phyloP scores from a whole-genome alignment of 2,797 vertebrate species.

The Gambelia wislizenii region DNA sequence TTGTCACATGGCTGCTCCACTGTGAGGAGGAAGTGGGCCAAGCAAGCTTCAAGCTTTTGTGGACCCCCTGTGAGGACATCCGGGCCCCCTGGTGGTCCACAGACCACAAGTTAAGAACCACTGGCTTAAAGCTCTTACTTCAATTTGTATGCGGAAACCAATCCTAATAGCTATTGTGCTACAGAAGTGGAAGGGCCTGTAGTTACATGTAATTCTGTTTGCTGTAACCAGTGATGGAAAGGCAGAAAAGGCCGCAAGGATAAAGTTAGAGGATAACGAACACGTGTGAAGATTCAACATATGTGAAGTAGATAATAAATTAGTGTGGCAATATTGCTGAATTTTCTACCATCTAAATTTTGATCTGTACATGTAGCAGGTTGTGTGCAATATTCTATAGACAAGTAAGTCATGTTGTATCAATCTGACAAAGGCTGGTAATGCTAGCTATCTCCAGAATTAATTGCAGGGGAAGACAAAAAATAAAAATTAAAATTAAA shows the following conservation, averaged over 20 bases:
- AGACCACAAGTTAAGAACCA: no score
- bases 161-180: neutral
- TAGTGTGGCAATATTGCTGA: neutral
- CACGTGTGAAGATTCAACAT: neutral
- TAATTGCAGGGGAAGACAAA: slow-evolving; percentile 24
- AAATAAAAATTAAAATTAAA: no score
- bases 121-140: neutral
- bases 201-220: neutral
- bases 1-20: no score
- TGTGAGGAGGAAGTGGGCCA: no score
- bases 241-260: neutral
- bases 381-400: neutral
- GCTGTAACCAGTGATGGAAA: neutral
- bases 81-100: no score
- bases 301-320: neutral
- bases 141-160: neutral
- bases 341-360: neutral
- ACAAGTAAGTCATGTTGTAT: neutral
- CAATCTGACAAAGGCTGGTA: neutral
- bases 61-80: no score
- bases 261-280: neutral
- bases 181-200: neutral
- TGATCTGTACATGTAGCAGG: neutral
- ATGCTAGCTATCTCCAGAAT: neutral
- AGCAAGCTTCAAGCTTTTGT: no score